Evolutionary conservation across 2,113 vertebrate genomes (phyloP).

Genomic region (Alectura lathami): DNA sequence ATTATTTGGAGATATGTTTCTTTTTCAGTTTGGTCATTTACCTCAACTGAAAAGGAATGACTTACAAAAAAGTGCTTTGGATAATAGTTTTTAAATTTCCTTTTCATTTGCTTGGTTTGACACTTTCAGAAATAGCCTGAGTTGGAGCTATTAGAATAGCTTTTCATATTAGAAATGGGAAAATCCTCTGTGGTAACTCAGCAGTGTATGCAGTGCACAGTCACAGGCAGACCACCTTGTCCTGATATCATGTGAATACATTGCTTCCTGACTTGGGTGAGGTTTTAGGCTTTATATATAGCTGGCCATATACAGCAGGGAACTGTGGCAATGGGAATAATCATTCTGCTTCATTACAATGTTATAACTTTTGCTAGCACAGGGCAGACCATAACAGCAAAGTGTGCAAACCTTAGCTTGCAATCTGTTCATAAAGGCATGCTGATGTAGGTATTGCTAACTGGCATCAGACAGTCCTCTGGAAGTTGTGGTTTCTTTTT

Average conservation of each 20-base stretch:
- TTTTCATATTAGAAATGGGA: background rate
- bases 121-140: background rate
- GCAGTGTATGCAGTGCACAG: rapidly evolving
- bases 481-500: background rate
- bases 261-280: background rate
- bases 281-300: background rate
- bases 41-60: background rate
- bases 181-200: background rate
- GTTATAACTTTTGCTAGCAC: background rate
- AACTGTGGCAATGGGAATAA: background rate
- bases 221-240: background rate
- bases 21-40: background rate
- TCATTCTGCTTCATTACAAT: background rate
- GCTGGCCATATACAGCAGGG: background rate
- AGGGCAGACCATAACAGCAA: rapidly evolving
- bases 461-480: background rate
- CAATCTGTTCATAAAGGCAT: background rate
- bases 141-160: too few relatives aligned
- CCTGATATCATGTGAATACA: rapidly evolving
- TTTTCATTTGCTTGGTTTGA: background rate
- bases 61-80: background rate
- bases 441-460: background rate
- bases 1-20: background rate
- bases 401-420: background rate
- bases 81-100: background rate